Percentiles rank a stretch among this genome's conserved stretches.
phyloP scores from a whole-genome alignment of 2,888 invertebrate genomes.

The Cybosia mesomella region DNA sequence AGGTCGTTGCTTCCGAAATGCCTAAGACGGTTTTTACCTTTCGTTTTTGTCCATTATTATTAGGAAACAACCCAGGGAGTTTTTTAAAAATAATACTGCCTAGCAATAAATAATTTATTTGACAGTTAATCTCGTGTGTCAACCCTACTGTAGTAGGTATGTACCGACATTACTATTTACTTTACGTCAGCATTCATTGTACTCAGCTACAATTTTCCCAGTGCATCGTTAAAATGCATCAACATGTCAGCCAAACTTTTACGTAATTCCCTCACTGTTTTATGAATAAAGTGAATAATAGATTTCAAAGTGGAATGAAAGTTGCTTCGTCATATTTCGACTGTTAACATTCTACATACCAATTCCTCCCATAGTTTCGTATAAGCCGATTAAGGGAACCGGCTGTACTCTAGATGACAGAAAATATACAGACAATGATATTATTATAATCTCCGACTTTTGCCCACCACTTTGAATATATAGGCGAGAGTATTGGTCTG shows the following conservation, averaged over 20 bases:
- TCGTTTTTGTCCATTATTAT: too few relatives aligned
- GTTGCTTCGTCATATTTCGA: conserved; percentile 1
- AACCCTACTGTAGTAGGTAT: conserved; percentile 14
- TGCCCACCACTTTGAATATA: too few relatives aligned
- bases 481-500: too few relatives aligned
- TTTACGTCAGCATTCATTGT: conserved; percentile 37
- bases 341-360: not conserved
- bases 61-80: too few relatives aligned
- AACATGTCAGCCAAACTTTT: conserved; percentile 38
- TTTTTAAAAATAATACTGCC: too few relatives aligned
- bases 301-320: conserved; percentile 24
- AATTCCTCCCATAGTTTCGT: not conserved
- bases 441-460: not conserved
- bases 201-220: conserved; percentile 38
- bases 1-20: too few relatives aligned
- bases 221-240: conserved; percentile 26
- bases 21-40: too few relatives aligned
- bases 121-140: not conserved
- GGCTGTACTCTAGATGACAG: not conserved
- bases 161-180: conserved; percentile 28
- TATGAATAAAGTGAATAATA: conserved; percentile 35
- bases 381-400: not conserved
- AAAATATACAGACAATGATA: not conserved
- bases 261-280: conserved; percentile 34
- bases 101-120: not conserved